phyloP scores from a whole-genome alignment of 1,140 invertebrate genomes.

The Drosophila seguyi region DNA sequence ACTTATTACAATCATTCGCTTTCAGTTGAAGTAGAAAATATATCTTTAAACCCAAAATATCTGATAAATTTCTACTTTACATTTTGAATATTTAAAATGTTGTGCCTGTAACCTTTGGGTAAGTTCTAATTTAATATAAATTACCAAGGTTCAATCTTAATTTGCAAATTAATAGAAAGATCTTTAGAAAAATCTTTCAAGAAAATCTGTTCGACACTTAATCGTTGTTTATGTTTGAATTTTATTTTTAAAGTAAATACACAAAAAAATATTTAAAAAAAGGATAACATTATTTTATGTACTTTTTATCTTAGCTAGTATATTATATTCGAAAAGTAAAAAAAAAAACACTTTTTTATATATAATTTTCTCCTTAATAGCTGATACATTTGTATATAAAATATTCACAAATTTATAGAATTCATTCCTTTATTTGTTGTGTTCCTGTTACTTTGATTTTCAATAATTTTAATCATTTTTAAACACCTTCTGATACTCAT shows the following conservation, averaged over 20 bases:
- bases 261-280: too few species aligned
- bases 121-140: background rate
- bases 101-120: background rate
- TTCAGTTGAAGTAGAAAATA: background rate
- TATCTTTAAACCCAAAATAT: background rate
- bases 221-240: background rate
- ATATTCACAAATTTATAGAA: background rate
- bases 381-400: background rate
- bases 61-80: fast-evolving
- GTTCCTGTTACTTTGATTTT: too few species aligned
- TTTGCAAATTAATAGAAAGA: background rate
- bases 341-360: background rate
- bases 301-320: too few species aligned
- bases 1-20: background rate
- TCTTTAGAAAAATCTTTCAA: too few species aligned
- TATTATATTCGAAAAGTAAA: background rate
- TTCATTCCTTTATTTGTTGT: background rate
- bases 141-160: background rate
- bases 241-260: too few species aligned
- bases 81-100: too few species aligned
- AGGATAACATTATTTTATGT: too few species aligned
- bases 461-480: background rate
- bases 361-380: background rate
- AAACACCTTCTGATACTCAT: background rate
- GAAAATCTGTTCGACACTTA: too few species aligned